Evolutionary conservation across 2,888 invertebrate genomes (phyloP).

Genomic region (Icerya purchasi): DNA sequence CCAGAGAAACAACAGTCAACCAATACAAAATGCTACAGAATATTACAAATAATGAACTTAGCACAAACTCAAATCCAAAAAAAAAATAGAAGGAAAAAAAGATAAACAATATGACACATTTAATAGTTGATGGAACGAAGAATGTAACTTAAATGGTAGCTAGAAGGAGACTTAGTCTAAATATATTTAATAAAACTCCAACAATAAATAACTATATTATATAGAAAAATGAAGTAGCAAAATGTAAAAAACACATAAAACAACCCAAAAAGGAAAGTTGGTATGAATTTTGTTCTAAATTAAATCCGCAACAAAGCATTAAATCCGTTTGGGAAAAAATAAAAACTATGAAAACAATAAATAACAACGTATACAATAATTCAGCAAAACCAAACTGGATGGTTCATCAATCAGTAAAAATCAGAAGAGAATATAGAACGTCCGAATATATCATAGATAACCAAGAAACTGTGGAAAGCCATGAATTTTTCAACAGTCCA

Average conservation of each 20-base stretch:
- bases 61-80: not conserved
- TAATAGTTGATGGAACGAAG: not conserved
- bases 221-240: not conserved
- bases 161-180: not conserved
- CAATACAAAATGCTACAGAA: not conserved
- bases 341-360: not conserved
- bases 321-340: not conserved
- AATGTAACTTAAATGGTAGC: not conserved
- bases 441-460: no score
- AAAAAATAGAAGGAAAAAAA: no score
- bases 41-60: not conserved
- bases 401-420: no score
- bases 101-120: not conserved
- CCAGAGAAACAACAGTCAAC: not conserved
- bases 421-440: no score
- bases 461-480: no score
- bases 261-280: not conserved
- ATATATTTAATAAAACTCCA: not conserved
- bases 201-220: not conserved
- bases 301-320: not conserved
- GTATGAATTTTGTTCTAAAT: not conserved
- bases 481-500: no score
- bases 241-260: not conserved
- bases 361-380: not conserved
- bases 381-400: not conserved